Conservation (phyloP, 2,113 vertebrate genomes). For the Cebus imitator region DNA sequence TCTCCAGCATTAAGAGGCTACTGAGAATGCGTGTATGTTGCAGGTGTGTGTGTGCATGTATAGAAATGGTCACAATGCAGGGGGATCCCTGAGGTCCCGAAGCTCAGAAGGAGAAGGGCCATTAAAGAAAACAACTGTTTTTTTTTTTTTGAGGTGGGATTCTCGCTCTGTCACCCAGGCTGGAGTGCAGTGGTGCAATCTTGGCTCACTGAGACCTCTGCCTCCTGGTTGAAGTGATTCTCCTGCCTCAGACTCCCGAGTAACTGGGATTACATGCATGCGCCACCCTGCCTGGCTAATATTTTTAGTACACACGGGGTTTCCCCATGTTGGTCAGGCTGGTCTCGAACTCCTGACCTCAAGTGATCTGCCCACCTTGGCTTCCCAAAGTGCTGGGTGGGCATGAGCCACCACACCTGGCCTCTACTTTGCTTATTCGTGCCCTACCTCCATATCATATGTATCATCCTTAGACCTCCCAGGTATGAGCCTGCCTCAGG, state of each 20-base stretch:
- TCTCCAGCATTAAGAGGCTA: background rate
- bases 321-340: too few species aligned
- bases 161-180: background rate
- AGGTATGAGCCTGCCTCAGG: background rate
- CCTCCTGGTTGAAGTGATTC: background rate
- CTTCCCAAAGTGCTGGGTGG: background rate
- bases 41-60: too few species aligned
- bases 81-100: background rate
- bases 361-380: background rate
- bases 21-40: background rate
- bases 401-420: background rate
- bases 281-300: background rate
- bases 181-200: background rate
- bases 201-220: background rate
- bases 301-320: background rate
- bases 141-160: background rate
- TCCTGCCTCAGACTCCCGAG: background rate
- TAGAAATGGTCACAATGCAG: too few species aligned
- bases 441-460: background rate
- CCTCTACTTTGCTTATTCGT: background rate
- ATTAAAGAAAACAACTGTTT: background rate
- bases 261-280: background rate
- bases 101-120: background rate
- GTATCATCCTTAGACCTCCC: background rate
- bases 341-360: background rate